Percentiles rank a stretch among this genome's conserved stretches.
phyloP scores from a whole-genome alignment of 2,888 invertebrate species.

The Keiferia lycopersicella region DNA sequence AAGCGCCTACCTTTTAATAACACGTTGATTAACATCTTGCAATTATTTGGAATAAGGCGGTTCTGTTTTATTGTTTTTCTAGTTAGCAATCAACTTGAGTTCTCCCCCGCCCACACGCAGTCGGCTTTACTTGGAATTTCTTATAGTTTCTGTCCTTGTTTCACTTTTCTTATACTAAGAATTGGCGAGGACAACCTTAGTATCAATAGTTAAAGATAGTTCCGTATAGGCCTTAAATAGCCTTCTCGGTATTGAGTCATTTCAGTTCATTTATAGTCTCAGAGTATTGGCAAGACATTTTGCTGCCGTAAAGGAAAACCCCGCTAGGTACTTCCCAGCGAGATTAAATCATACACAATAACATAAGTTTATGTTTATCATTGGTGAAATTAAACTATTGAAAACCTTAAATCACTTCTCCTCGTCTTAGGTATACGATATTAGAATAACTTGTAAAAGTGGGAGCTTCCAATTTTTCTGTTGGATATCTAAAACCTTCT shows the following conservation, averaged over 20 bases:
- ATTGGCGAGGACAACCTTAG: not conserved
- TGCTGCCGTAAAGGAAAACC: not conserved
- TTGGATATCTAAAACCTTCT: no score
- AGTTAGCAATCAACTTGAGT: not conserved
- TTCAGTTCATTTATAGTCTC: not conserved
- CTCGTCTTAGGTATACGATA: no score
- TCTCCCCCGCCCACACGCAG: not conserved
- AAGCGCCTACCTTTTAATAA: not conserved
- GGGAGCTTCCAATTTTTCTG: no score
- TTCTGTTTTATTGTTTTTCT: slow-evolving; percentile 2
- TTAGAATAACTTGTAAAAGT: no score
- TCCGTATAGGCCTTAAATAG: not conserved
- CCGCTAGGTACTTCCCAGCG: not conserved
- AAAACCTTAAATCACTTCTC: no score
- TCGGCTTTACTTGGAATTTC: not conserved
- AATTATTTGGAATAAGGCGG: not conserved
- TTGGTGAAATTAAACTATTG: no score
- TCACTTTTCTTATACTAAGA: slow-evolving; percentile 5
- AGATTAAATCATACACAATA: not conserved
- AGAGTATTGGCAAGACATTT: not conserved
- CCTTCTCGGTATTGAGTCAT: not conserved
- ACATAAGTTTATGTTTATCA: no score
- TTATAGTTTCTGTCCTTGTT: not conserved
- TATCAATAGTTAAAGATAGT: not conserved
- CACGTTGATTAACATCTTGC: not conserved